phyloP scores from a whole-genome alignment of 2,113 vertebrate species.

The Tapirus terrestris region DNA sequence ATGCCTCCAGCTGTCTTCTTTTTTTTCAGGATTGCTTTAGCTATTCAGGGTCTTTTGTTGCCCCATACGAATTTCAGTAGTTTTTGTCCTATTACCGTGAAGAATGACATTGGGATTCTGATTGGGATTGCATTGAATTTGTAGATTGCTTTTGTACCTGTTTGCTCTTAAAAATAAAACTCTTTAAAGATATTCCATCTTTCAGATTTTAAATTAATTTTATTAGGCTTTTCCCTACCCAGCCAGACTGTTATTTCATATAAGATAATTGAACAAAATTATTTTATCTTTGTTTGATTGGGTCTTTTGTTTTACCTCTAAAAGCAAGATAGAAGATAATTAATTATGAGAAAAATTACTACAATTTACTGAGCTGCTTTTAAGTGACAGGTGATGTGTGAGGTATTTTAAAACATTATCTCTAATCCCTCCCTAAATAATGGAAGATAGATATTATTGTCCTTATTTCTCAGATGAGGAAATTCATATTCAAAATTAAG shows the following conservation, averaged over 20 bases:
- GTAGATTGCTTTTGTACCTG: no score
- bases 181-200: slow-evolving; percentile 25
- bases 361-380: not conserved
- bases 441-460: not conserved
- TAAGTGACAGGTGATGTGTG: not conserved
- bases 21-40: no score
- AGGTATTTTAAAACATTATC: not conserved
- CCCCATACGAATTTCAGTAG: no score
- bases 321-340: slow-evolving; percentile 41
- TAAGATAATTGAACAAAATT: not conserved
- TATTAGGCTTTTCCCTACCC: not conserved
- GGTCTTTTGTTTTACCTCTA: slow-evolving; percentile 39
- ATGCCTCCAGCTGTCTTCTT: no score
- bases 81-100: no score
- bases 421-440: not conserved
- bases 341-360: slow-evolving; percentile 44
- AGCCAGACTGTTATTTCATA: slow-evolving; percentile 41
- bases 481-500: not conserved
- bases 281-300: slow-evolving; percentile 35
- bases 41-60: no score
- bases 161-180: slow-evolving; percentile 27
- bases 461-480: not conserved
- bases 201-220: slow-evolving; percentile 50
- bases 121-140: no score
- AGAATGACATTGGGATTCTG: no score